Percentiles rank a stretch among this genome's conserved stretches.
phyloP scores from a whole-genome alignment of 1,140 invertebrate species.

The Pseudoatta argentina region DNA sequence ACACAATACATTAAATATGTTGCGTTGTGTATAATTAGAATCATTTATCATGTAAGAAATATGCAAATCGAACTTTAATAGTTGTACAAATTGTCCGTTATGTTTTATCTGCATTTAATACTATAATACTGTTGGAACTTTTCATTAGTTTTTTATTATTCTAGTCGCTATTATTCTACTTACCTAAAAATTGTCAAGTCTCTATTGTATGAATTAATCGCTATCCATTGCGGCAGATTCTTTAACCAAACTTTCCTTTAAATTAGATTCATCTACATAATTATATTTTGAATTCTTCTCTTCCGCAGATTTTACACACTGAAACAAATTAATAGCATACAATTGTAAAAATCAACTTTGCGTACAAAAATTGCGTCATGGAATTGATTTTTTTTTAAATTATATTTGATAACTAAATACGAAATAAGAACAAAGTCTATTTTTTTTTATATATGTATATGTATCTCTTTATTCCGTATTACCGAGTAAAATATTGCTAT shows the following conservation, averaged over 20 bases:
- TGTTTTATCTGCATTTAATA: conserved; percentile 44
- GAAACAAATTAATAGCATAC: conserved; percentile 60
- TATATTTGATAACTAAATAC: background rate
- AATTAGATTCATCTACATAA: conserved; percentile 84
- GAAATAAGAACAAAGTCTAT: background rate
- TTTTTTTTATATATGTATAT: background rate
- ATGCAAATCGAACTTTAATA: conserved; percentile 37
- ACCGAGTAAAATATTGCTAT: background rate
- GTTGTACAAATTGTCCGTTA: conserved; percentile 48
- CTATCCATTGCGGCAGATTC: conserved; percentile 82
- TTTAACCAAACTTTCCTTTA: conserved; percentile 80
- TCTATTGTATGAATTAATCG: conserved; percentile 79
- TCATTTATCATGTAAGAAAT: conserved; percentile 45
- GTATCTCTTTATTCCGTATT: background rate
- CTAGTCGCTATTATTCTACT: conserved; percentile 11
- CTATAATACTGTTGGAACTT: conserved; percentile 28
- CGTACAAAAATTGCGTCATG: background rate
- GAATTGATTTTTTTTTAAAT: background rate
- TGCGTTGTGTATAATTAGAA: conserved; percentile 49
- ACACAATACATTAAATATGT: conserved; percentile 21
- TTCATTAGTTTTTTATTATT: conserved; percentile 53
- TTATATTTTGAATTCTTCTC: conserved; percentile 84
- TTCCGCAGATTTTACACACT: conserved; percentile 85
- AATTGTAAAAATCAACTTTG: background rate
- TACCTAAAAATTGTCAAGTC: conserved; percentile 36